Conservation (phyloP, 2,113 vertebrate species). For the Uria lomvia region DNA sequence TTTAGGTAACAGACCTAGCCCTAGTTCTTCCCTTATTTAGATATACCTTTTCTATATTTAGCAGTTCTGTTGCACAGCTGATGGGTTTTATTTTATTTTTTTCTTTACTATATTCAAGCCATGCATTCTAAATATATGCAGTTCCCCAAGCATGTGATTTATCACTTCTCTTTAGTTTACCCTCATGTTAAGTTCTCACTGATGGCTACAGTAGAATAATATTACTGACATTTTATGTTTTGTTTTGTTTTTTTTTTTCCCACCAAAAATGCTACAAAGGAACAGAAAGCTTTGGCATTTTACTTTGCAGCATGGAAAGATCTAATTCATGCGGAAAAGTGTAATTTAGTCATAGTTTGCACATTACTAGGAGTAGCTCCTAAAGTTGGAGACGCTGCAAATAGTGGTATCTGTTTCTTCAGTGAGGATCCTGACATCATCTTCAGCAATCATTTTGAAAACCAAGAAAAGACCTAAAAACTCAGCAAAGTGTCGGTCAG, state of each 20-base stretch:
- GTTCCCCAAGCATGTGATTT: neutral
- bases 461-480: neutral
- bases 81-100: neutral
- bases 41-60: neutral
- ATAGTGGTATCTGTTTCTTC: neutral
- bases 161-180: neutral
- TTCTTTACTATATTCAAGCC: neutral
- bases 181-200: neutral
- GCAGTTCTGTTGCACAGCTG: neutral
- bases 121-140: neutral
- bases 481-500: neutral
- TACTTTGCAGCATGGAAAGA: neutral
- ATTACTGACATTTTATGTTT: neutral
- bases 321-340: neutral
- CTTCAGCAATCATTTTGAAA: neutral
- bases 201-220: neutral
- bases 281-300: neutral
- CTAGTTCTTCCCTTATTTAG: neutral
- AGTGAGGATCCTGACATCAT: neutral
- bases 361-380: neutral
- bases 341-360: neutral
- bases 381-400: neutral
- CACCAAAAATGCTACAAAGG: neutral
- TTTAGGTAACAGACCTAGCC: neutral
- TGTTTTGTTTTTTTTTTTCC: rapidly evolving